phyloP scores from a whole-genome alignment of 2,797 vertebrate genomes.

The Tragopan temminckii region DNA sequence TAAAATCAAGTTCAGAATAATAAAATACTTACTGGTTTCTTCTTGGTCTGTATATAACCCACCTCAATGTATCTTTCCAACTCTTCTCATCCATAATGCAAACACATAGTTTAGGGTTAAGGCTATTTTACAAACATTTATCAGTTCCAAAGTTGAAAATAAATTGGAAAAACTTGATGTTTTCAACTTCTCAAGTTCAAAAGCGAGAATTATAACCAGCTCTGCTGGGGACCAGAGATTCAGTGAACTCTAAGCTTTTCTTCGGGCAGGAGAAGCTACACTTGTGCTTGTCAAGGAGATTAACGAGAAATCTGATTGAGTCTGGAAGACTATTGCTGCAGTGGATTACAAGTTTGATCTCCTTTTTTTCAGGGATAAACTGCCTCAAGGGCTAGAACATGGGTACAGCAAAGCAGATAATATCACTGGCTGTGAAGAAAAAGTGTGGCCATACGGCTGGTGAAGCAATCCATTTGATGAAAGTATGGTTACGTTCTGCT shows the following conservation, averaged over 20 bases:
- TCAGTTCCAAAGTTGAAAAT: background rate
- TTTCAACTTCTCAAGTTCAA: slow-evolving; percentile 39
- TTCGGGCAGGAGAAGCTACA: slow-evolving; percentile 49
- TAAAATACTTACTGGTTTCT: background rate
- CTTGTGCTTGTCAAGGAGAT: slow-evolving; percentile 69
- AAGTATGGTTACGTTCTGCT: background rate
- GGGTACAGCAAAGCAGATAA: slow-evolving; percentile 54
- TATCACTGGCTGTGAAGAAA: slow-evolving; percentile 49
- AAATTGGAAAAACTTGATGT: background rate
- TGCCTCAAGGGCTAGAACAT: slow-evolving; percentile 65
- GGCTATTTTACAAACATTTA: slow-evolving; percentile 21
- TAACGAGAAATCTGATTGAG: slow-evolving; percentile 72
- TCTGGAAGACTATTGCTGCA: slow-evolving; percentile 70
- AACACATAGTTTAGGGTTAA: background rate
- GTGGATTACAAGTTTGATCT: slow-evolving; percentile 76
- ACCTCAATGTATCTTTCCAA: background rate
- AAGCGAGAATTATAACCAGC: slow-evolving; percentile 51
- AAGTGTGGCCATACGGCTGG: slow-evolving; percentile 32
- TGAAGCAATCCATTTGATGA: background rate
- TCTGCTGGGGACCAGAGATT: slow-evolving; percentile 19
- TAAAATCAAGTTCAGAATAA: background rate
- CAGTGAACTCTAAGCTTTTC: slow-evolving; percentile 53
- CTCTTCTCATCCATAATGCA: background rate
- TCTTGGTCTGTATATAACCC: background rate
- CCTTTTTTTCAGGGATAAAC: slow-evolving; percentile 68